These are phyloP conservation scores for Osmerus mordax DNA, from an alignment of 2,113 vertebrate species.

Conservation along the genomic window DNA sequence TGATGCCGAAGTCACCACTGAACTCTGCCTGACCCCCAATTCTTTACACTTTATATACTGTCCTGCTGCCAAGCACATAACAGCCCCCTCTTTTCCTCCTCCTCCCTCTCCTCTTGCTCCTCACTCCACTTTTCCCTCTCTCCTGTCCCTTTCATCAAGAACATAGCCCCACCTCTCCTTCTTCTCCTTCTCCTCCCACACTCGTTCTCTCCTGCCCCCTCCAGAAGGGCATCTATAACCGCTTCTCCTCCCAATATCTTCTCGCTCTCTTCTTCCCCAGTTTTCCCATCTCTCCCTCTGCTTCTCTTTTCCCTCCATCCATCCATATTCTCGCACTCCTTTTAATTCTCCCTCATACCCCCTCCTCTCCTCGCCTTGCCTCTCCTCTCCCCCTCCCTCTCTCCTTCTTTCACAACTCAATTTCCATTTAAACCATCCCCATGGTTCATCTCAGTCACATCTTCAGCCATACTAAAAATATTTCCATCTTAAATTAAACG, in stretches of 20 bases:
- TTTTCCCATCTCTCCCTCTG: too few relatives aligned
- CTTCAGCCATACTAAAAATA: conserved; percentile 50
- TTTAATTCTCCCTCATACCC: too few relatives aligned
- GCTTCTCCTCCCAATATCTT: too few relatives aligned
- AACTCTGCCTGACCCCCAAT: background rate
- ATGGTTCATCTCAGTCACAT: conserved; percentile 54
- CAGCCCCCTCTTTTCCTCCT: conserved; percentile 8
- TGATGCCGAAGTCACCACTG: background rate
- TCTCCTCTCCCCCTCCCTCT: background rate
- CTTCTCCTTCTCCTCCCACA: background rate
- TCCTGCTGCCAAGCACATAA: conserved; percentile 19
- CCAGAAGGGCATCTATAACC: too few relatives aligned
- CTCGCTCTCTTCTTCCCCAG: too few relatives aligned
- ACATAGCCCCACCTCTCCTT: conserved; percentile 4
- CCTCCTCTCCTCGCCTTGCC: too few relatives aligned
- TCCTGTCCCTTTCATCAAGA: background rate
- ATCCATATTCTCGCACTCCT: too few relatives aligned
- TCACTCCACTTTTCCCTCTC: conserved; percentile 3
- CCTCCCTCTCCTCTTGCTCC: conserved; percentile 1
- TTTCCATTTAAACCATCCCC: conserved; percentile 52
- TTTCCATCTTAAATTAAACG: conserved; percentile 64
- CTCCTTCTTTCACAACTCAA: conserved; percentile 13
- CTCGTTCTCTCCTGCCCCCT: too few relatives aligned
- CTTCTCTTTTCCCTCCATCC: too few relatives aligned
- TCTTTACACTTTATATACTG: conserved; percentile 26